Conservation (phyloP, 2,888 invertebrate species). For the Metacarcinus magister region DNA sequence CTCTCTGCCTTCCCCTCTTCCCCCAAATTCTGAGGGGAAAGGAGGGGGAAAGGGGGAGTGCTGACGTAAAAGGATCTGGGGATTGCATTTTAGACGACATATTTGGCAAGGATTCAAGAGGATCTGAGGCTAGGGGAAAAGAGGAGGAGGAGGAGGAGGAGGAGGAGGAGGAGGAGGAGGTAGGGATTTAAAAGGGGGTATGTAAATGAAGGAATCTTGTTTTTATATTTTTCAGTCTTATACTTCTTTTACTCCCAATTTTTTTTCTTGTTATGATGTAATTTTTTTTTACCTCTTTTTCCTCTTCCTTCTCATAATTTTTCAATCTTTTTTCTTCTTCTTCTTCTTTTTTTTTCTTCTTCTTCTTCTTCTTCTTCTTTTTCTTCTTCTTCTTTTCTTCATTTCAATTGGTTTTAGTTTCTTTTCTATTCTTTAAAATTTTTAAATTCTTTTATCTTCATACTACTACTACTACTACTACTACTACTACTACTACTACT, state of each 20-base stretch:
- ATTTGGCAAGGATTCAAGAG: background rate
- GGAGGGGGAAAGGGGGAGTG: background rate
- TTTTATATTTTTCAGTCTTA: background rate
- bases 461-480: too few relatives aligned
- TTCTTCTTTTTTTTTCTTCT: too few relatives aligned
- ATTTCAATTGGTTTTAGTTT: too few relatives aligned
- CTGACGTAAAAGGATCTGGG: background rate
- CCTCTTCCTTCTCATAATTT: too few relatives aligned
- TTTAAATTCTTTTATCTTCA: too few relatives aligned
- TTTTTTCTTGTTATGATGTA: too few relatives aligned
- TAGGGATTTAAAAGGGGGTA: background rate
- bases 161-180: background rate
- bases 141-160: background rate
- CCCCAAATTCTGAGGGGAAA: background rate
- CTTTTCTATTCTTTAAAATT: too few relatives aligned
- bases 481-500: background rate
- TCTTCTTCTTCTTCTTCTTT: too few relatives aligned
- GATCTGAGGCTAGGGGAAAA: background rate
- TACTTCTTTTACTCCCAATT: too few relatives aligned
- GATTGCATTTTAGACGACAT: background rate
- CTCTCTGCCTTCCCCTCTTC: background rate
- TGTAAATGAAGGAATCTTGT: background rate
- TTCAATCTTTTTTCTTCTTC: too few relatives aligned
- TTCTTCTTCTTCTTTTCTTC: too few relatives aligned
- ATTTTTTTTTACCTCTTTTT: too few relatives aligned